Percentiles rank a stretch among this genome's conserved stretches.
Conservation (phyloP, 2,888 invertebrate genomes). For the Caprella mutica region DNA sequence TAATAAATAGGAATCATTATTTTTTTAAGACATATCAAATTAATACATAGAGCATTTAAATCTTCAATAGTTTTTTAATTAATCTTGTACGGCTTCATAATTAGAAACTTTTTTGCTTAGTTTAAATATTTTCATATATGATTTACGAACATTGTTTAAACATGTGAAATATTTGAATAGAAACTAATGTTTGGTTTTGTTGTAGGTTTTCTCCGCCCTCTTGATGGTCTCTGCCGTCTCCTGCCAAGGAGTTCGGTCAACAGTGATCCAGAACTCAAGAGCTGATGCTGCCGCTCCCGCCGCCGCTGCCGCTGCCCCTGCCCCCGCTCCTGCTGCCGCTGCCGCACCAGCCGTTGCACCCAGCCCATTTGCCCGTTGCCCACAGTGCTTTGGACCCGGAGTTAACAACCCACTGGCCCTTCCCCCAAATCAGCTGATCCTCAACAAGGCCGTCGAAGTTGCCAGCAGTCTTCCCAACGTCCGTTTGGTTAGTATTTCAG, state of each 20-base stretch:
- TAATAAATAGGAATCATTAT: no score
- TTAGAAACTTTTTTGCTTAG: no score
- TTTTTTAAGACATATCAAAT: no score
- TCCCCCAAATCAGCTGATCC: background rate
- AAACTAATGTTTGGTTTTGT: no score
- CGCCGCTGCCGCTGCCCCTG: background rate
- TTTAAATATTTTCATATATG: no score
- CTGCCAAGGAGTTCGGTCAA: constrained; percentile 1
- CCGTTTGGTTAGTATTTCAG: constrained; percentile 21
- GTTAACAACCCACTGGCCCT: constrained; percentile 13
- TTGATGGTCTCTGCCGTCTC: background rate
- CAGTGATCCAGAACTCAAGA: background rate
- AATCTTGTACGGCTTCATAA: no score
- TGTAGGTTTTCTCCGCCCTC: constrained; percentile 5
- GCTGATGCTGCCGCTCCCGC: constrained; percentile 2
- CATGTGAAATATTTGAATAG: no score
- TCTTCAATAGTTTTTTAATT: no score
- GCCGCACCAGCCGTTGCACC: background rate
- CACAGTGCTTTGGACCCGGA: constrained; percentile 19
- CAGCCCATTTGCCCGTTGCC: background rate
- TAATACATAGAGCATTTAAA: no score
- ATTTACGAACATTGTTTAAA: no score
- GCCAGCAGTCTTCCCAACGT: constrained; percentile 12
- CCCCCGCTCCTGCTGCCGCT: background rate
- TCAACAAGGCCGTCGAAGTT: constrained; percentile 8